phyloP scores from a whole-genome alignment of 2,113 vertebrate species.

The Phasianus colchicus region DNA sequence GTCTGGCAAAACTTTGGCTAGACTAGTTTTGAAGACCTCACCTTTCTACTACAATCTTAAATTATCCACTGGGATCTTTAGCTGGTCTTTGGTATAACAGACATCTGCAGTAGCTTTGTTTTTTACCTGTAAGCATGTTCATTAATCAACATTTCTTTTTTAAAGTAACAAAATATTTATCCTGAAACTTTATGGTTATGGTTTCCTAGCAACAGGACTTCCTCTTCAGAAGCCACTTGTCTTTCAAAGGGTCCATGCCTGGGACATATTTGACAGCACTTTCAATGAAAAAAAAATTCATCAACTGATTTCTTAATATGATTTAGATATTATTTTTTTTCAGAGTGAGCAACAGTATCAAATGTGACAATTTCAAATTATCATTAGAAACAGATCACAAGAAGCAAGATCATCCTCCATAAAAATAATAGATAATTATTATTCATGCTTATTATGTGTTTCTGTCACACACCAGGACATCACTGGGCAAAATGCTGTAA shows the following conservation, averaged over 20 bases:
- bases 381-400: slow-evolving; percentile 8
- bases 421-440: slow-evolving; percentile 36
- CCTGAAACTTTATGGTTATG: slow-evolving; percentile 33
- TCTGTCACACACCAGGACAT: not conserved
- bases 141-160: slow-evolving; percentile 63
- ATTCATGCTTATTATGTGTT: not conserved
- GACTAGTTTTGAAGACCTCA: slow-evolving; percentile 27
- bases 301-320: slow-evolving; percentile 32
- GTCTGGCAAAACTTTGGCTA: not conserved
- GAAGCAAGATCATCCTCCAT: not conserved
- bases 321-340: not conserved
- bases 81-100: slow-evolving; percentile 34
- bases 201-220: slow-evolving; percentile 64
- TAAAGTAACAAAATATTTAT: slow-evolving; percentile 57
- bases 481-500: not conserved
- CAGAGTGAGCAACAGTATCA: not conserved
- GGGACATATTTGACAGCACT: slow-evolving; percentile 35
- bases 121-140: slow-evolving; percentile 35
- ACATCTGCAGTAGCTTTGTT: slow-evolving; percentile 50
- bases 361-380: not conserved
- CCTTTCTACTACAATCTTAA: slow-evolving; percentile 21
- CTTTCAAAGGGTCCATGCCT: slow-evolving; percentile 36
- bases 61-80: slow-evolving; percentile 21
- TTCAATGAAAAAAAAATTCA: not conserved
- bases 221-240: slow-evolving; percentile 43